Evolutionary conservation across 2,113 vertebrate species (phyloP), one percentile per base, ranked within the genome.

Genomic region (Calypte anna): DNA sequence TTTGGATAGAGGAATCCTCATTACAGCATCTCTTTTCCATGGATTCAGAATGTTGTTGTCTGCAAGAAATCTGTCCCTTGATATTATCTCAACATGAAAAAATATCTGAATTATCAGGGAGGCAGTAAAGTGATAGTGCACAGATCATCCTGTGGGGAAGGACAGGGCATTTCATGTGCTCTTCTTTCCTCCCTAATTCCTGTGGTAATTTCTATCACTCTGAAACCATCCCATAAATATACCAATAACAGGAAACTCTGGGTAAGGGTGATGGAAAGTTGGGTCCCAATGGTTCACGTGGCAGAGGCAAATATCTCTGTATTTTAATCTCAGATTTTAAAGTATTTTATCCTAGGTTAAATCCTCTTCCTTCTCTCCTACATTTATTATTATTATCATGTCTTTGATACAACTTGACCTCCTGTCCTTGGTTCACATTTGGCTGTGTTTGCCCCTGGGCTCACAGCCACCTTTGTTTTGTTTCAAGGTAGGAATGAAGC

Each of bases 401-500:
- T 57, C 8, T 74, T 66, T 91, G 89, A 87, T 81, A 92, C 0
- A 2, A 62, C 12, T 81, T 81, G 89, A 74, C 63, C 81, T 96
- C 48, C 12, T 40, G 38, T 55, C 28, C 43, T 30, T 44, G 59
- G 15, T 77, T 38, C 70, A 20, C 77, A 5, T 2, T 0, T 85
- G 63, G 22, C 8, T 76, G 74, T 5, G 2, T 77, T 87, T 91
- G 85, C 62, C 51, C 59, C 67, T 85, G 91, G 87, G 89, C 94
- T 82, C 38, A 88, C 16, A 90, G 90, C 84, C 91, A 86, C 59
- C 30, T 96, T 95, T 93, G 61, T 88, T 86, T 73, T 53, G 11
- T 80, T 90, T 94, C 90, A 95, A 90, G 91, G 75, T 88, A 93
- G 10, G 16, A n/a, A 2, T 67, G 75, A 51, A 82, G 77, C 8